These are phyloP conservation scores for Xyrichtys novacula DNA, from an alignment of 2,797 vertebrate species.

Conservation along the genomic window DNA sequence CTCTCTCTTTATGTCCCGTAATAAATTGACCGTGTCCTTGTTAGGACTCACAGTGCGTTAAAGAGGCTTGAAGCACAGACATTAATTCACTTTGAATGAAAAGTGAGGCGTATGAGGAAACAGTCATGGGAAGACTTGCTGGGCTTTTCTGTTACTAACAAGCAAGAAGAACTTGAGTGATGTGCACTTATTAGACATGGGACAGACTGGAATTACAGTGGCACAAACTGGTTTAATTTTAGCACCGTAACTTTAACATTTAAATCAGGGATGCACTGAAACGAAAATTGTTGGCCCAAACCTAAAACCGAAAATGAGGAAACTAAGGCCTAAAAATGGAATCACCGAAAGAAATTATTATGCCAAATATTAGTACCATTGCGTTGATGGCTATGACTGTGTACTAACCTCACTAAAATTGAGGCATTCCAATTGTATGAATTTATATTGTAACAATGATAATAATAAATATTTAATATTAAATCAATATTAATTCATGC, in stretches of 20 bases:
- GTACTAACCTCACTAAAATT: no score
- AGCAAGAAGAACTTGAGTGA: conserved; percentile 24
- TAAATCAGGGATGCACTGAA: no score
- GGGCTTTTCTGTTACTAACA: conserved; percentile 26
- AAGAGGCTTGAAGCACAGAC: conserved; percentile 43
- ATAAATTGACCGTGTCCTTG: conserved; percentile 61
- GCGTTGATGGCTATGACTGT: no score
- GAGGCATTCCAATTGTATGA: no score
- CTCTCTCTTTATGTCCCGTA: conserved; percentile 58
- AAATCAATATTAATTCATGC: no score
- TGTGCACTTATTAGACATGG: conserved; percentile 15
- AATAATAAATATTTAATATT: no score
- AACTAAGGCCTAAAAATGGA: no score
- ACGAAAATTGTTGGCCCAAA: no score
- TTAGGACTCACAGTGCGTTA: conserved; percentile 53
- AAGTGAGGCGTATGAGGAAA: conserved; percentile 39
- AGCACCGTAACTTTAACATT: neutral
- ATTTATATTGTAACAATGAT: no score
- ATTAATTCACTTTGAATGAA: conserved; percentile 45
- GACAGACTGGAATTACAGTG: neutral
- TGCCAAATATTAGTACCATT: no score
- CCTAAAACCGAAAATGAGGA: no score
- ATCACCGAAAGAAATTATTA: no score
- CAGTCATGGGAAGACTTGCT: conserved; percentile 51
- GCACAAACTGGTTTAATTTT: neutral